phyloP scores from a whole-genome alignment of 1,140 invertebrate species.

The Ceratina japonica region DNA sequence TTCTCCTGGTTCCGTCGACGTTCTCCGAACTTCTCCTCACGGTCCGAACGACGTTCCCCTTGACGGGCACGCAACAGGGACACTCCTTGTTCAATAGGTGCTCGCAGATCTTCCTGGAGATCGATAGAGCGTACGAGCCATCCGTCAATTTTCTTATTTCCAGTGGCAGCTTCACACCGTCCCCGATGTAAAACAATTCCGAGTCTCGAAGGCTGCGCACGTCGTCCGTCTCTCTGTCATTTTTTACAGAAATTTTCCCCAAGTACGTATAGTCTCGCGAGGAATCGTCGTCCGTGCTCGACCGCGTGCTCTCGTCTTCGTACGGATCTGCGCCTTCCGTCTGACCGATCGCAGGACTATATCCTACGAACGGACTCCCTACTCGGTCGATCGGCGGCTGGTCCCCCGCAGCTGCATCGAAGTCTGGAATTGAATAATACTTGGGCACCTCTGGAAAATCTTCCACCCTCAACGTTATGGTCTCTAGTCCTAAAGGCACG shows the following conservation, averaged over 20 bases:
- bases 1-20: background rate
- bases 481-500: background rate
- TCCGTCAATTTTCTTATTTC: constrained; percentile 67
- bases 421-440: background rate
- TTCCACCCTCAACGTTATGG: background rate
- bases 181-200: constrained; percentile 69
- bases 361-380: too few species aligned
- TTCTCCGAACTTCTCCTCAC: constrained; percentile 21
- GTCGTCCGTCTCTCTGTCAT: constrained; percentile 24
- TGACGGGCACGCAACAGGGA: constrained; percentile 61
- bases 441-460: background rate
- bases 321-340: background rate
- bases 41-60: constrained; percentile 49
- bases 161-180: constrained; percentile 70
- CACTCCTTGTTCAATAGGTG: constrained; percentile 65
- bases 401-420: background rate
- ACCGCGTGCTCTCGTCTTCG: background rate
- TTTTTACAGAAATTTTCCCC: constrained; percentile 16
- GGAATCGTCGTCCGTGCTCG: background rate
- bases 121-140: constrained; percentile 67
- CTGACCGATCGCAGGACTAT: background rate
- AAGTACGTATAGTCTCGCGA: constrained; percentile 11
- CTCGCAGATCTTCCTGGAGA: constrained; percentile 70
- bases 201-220: constrained; percentile 51
- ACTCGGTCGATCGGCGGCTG: background rate